Conservation (phyloP, 2,888 invertebrate species). For the Phyto melanocephala region DNA sequence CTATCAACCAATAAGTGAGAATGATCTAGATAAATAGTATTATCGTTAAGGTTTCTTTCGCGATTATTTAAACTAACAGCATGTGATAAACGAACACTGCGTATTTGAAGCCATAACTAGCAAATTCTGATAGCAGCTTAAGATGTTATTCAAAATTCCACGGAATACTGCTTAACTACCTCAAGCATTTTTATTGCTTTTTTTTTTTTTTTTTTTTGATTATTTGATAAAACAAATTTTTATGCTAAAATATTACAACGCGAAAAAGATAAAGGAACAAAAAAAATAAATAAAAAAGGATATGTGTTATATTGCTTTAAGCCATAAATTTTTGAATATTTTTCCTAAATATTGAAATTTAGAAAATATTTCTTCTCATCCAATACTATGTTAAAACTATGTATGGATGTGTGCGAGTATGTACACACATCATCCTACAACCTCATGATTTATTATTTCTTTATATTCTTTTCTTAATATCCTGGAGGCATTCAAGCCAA, state of each 20-base stretch:
- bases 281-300: background rate
- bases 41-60: too few relatives aligned
- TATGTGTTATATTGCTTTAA: slow-evolving; percentile 8
- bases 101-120: too few relatives aligned
- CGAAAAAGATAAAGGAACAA: background rate
- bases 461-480: slow-evolving; percentile 24
- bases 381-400: background rate
- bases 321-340: slow-evolving; percentile 11
- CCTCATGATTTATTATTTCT: slow-evolving; percentile 20
- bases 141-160: too few relatives aligned
- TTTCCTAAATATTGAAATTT: background rate
- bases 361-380: background rate
- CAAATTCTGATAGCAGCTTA: too few relatives aligned
- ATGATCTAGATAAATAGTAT: too few relatives aligned
- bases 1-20: too few relatives aligned
- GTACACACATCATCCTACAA: slow-evolving; percentile 3
- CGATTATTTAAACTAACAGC: too few relatives aligned
- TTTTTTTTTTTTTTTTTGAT: background rate
- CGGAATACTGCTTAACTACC: background rate
- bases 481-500: slow-evolving; percentile 45
- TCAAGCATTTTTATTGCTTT: background rate
- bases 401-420: background rate
- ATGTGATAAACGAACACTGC: too few relatives aligned
- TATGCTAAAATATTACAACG: background rate
- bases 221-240: background rate